Evolutionary conservation across 2,113 vertebrate species (phyloP), one percentile per base, ranked within the genome.

Genomic region (Neofelis nebulosa): DNA sequence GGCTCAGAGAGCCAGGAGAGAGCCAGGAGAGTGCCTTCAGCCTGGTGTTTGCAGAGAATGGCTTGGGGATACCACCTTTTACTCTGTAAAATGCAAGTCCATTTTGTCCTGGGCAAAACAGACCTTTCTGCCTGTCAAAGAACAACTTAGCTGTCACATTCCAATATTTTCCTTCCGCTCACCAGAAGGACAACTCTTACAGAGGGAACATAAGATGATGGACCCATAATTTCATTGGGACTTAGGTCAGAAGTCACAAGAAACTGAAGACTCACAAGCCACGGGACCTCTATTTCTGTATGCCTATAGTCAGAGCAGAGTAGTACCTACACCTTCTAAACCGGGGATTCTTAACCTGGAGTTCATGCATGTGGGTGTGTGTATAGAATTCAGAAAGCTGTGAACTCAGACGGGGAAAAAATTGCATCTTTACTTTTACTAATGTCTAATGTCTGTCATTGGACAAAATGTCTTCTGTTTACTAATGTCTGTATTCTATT

Each of bases 241-340:
- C 36, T 97, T 66, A 65, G 14, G 8, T 96, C n/a, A 89, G 19
- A 94, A 48, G 45, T 96, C 63, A 89, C 55, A 73, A 94, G 83
- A 91, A 78, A 4, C 41, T 78, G 25, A 96, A n/a, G 36, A 50
- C 79, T 33, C 57, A 12, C 18, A 41, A 29, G 36, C 31, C 73
- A 69, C 15, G 33, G 7, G 31, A 23, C 11, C 16, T 29, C 45
- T 25, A 48, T 18, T 55, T 91, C 29, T 76, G 3, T 2, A 18
- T 23, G 38, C 41, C 11, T 73, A 19, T 3, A 4, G 14, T 85
- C 19, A 41, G 31, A 82, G 3, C 36, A 7, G 33, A 94, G 4
- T 7, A 73, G n/a, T 36, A 68, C 15, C 4, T 31, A 5, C 5
- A 16, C 3, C 69, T 81, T 89, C 27, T 36, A 89, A 73, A 78